Evolutionary conservation across 92 coral and sea anemone species (phyloP).

Genomic region (Parazoanthus swiftii): DNA sequence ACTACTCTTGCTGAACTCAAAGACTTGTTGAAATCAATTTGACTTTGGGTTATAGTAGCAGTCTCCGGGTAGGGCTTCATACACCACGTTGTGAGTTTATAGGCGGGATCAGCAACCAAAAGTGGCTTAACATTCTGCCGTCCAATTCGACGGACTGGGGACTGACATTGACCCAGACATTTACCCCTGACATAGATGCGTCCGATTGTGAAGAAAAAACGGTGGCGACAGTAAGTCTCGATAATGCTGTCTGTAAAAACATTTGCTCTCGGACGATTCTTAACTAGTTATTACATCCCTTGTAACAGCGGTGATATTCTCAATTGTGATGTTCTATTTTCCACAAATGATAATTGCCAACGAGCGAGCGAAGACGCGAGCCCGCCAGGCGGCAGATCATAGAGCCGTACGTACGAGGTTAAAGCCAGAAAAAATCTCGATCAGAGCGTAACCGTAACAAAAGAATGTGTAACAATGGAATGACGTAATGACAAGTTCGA

Average conservation of each 20-base stretch:
- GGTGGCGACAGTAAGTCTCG: no score
- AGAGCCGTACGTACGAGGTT: neutral
- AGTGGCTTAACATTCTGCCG: conserved; percentile 38
- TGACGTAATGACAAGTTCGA: neutral
- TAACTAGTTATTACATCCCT: no score
- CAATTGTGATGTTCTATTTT: no score
- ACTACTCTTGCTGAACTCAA: conserved; percentile 51
- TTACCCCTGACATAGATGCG: no score
- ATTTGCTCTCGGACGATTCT: no score
- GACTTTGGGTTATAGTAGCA: conserved; percentile 44
- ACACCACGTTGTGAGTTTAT: conserved; percentile 54
- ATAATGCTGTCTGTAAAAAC: no score
- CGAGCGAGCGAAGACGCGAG: no score
- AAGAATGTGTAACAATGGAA: conserved; percentile 2
- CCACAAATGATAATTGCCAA: no score
- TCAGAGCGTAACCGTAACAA: conserved; percentile 14
- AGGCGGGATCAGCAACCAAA: conserved; percentile 51
- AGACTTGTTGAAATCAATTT: conserved; percentile 40
- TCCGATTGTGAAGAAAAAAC: no score
- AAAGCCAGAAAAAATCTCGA: neutral
- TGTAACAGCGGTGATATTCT: no score
- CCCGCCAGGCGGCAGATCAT: no score
- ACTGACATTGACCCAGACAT: neutral
- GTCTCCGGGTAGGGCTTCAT: conserved; percentile 52
- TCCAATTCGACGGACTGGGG: conserved; percentile 31